These are phyloP conservation scores for Lasaia peninsularis DNA, from an alignment of 1,140 invertebrate genomes.

Conservation along the genomic window DNA sequence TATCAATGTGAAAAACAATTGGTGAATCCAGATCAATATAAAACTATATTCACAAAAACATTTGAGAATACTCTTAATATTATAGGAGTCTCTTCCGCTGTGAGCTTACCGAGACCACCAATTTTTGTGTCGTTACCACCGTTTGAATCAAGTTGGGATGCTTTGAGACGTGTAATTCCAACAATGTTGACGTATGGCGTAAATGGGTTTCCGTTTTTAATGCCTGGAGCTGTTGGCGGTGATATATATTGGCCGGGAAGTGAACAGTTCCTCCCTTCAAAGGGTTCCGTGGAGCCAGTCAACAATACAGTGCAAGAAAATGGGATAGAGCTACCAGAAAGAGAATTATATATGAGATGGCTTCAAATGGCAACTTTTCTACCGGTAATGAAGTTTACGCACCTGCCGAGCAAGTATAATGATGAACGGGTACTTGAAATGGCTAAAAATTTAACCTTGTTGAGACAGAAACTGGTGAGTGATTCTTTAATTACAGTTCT, in stretches of 20 bases:
- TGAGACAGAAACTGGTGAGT: constrained; percentile 85
- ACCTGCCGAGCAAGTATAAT: constrained; percentile 91
- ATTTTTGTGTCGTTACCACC: constrained; percentile 92
- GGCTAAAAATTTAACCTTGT: constrained; percentile 84
- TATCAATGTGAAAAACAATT: constrained; percentile 86
- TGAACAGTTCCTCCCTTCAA: constrained; percentile 71
- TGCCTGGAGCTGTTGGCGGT: constrained; percentile 95
- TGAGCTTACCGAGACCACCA: constrained; percentile 87
- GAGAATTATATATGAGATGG: constrained; percentile 95
- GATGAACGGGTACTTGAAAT: constrained; percentile 86
- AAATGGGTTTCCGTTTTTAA: constrained; percentile 93
- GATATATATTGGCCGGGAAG: constrained; percentile 82
- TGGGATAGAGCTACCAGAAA: constrained; percentile 83
- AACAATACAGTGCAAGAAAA: constrained; percentile 73
- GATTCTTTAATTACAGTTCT: background rate
- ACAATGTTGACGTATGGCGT: constrained; percentile 91
- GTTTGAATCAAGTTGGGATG: constrained; percentile 92
- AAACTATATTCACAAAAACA: constrained; percentile 83
- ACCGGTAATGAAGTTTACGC: constrained; percentile 94
- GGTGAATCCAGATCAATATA: constrained; percentile 89
- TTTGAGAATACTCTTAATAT: constrained; percentile 82
- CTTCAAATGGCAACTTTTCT: constrained; percentile 95
- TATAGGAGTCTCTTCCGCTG: constrained; percentile 90
- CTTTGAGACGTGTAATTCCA: constrained; percentile 89
- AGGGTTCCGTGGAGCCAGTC: constrained; percentile 45